These are phyloP conservation scores for Tupaia chinensis DNA, from an alignment of 2,113 vertebrate species.

Conservation along the genomic window DNA sequence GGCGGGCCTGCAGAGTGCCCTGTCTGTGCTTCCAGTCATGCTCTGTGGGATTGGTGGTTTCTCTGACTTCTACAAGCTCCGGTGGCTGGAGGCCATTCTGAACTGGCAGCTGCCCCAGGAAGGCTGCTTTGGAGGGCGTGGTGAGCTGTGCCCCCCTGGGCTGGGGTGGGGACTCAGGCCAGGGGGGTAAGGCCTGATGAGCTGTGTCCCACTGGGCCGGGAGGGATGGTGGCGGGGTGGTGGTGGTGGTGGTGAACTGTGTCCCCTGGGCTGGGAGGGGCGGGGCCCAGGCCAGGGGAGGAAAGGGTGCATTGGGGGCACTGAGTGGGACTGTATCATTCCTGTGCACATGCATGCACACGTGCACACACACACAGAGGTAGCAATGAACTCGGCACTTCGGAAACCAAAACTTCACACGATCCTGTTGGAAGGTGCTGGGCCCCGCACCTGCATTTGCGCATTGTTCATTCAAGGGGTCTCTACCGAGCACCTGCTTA, in stretches of 20 bases:
- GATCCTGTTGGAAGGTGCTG: background rate
- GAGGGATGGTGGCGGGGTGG: background rate
- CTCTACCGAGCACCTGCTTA: background rate
- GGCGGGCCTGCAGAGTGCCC: background rate
- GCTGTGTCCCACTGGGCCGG: background rate
- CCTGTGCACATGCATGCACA: too few relatives aligned
- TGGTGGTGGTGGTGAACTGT: background rate
- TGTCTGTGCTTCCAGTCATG: conserved; percentile 86
- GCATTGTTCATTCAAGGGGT: background rate
- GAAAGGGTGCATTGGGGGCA: background rate
- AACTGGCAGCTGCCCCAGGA: conserved; percentile 87
- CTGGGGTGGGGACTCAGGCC: too few relatives aligned
- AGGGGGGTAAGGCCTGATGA: conserved; percentile 84
- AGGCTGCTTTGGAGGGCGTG: conserved; percentile 90
- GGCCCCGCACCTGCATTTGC: background rate
- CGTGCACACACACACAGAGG: accelerated
- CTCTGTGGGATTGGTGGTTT: conserved; percentile 91
- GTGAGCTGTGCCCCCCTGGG: conserved; percentile 81
- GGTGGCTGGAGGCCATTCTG: conserved; percentile 91
- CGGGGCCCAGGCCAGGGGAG: background rate
- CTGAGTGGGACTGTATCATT: background rate
- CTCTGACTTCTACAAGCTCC: conserved; percentile 90
- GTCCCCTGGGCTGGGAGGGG: too few relatives aligned
- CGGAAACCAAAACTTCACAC: background rate
- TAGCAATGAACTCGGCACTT: background rate